These are phyloP conservation scores for Eristalis arbustorum DNA, from an alignment of 2,888 invertebrate species.

Conservation along the genomic window DNA sequence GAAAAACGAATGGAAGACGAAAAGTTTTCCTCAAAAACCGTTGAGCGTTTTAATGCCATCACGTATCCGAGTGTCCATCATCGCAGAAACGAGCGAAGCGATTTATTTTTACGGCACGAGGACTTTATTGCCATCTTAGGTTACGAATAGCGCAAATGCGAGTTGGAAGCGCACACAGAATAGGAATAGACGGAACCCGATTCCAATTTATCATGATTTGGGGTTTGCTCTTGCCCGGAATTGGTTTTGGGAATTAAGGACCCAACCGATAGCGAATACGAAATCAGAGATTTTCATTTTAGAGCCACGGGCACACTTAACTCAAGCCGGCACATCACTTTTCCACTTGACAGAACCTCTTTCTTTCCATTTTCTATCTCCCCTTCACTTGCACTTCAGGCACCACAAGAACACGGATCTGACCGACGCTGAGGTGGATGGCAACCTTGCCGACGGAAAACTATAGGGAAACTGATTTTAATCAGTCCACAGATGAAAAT, in stretches of 20 bases:
- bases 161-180: neutral
- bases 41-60: conserved; percentile 55
- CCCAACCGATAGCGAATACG: conserved; percentile 31
- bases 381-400: neutral
- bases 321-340: conserved; percentile 26
- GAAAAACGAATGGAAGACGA: conserved; percentile 1
- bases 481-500: conserved; percentile 26
- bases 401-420: neutral
- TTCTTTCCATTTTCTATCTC: neutral
- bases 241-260: conserved; percentile 49
- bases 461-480: conserved; percentile 56
- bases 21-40: conserved; percentile 54
- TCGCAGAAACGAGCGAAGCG: conserved; percentile 63
- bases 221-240: conserved; percentile 30
- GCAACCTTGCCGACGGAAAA: conserved; percentile 46
- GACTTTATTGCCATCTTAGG: conserved; percentile 54
- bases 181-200: conserved; percentile 29
- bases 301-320: conserved; percentile 23
- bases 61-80: conserved; percentile 67
- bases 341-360: neutral
- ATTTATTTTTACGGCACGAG: conserved; percentile 62
- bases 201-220: conserved; percentile 31
- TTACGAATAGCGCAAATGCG: conserved; percentile 6
- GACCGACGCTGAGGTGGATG: neutral
- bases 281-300: conserved; percentile 26